Conservation (phyloP, 2,888 invertebrate species). For the Morpho helenor region DNA sequence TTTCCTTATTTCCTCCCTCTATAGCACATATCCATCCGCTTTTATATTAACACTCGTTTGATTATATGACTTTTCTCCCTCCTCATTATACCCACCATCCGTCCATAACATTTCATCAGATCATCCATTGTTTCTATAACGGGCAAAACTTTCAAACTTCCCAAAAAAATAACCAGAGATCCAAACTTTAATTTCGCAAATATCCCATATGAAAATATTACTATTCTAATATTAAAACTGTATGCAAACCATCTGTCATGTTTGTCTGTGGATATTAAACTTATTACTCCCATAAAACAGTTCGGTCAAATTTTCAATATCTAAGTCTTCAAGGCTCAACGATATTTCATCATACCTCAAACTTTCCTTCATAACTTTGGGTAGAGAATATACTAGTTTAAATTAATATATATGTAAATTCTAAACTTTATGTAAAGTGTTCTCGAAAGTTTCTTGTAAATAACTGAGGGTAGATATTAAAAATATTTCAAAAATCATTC, state of each 20-base stretch:
- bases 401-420: background rate
- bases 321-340: background rate
- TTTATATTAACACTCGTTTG: no score
- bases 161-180: no score
- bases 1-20: no score
- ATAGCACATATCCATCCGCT: no score
- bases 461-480: no score
- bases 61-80: no score
- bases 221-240: conserved; percentile 5
- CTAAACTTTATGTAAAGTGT: background rate
- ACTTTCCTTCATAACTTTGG: conserved; percentile 2
- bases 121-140: no score
- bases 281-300: conserved; percentile 8
- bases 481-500: no score
- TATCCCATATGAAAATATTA: background rate
- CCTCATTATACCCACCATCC: no score
- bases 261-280: background rate
- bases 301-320: conserved; percentile 10
- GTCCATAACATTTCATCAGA: no score
- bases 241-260: background rate
- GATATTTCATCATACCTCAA: background rate
- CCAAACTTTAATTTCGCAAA: background rate
- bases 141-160: no score
- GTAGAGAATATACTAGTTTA: background rate
- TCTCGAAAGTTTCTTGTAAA: background rate